Evolutionary conservation across 2,113 vertebrate genomes (phyloP).

Genomic region (Gopherus flavomarginatus): DNA sequence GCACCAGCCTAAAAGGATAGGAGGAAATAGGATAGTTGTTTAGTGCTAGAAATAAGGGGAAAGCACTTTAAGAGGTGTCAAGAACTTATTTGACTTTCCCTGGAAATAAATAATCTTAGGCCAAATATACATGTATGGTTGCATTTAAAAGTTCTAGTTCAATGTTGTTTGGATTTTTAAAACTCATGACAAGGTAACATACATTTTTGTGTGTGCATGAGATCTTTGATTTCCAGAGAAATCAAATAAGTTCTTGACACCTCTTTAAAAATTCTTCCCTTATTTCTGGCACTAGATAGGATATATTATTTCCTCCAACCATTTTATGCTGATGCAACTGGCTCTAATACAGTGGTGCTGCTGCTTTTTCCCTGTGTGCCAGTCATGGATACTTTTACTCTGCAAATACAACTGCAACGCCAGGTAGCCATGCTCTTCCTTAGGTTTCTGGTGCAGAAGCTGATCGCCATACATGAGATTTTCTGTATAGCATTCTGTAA

Average conservation of each 20-base stretch:
- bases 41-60: background rate
- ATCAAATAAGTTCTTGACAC: background rate
- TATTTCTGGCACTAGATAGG: background rate
- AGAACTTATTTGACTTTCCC: too few relatives aligned
- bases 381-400: background rate
- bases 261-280: background rate
- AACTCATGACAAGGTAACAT: background rate
- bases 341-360: background rate
- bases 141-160: background rate
- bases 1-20: too few relatives aligned
- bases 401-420: background rate
- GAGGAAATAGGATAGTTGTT: too few relatives aligned
- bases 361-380: background rate
- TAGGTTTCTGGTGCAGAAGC: background rate
- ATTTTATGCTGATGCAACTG: background rate
- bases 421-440: background rate
- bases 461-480: fast-evolving
- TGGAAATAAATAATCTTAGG: background rate
- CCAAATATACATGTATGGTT: background rate
- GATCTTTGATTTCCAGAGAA: background rate
- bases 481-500: background rate
- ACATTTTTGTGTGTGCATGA: background rate
- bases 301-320: background rate
- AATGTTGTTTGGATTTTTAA: background rate
- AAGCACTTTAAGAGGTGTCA: too few relatives aligned